Evolutionary conservation across 2,888 invertebrate species (phyloP), one percentile per base, ranked within the genome.

Genomic region (Lepidochrysops patricia): DNA sequence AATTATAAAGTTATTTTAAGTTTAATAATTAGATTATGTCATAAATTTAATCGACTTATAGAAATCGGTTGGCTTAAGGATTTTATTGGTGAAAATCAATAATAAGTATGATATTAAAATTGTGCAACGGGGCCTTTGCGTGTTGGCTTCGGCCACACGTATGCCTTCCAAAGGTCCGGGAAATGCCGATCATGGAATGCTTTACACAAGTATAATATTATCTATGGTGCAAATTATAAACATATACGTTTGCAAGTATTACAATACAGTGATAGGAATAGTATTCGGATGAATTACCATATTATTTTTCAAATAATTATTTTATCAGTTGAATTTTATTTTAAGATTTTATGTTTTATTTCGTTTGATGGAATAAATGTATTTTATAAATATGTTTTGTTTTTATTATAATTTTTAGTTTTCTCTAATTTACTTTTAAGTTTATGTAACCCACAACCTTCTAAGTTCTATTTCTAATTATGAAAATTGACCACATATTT

Each of bases 391-490:
- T 49, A 7, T 58, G n/a, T 50, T 60, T 43, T 59, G 58, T 62
- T 32, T 56, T 58, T 58, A 62, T 50, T 58, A 48, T 61, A 26
- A 56, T 29, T 57, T 58, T 52, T 62, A 61, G 61, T 66, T 67
- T 64, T 63, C 62, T 61, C 62, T 56, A 64, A 67, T 70, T 68
- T 67, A 67, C 68, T 70, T 69, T 70, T n/a, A n/a, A n/a, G n/a
- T n/a, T n/a, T n/a, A n/a, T n/a, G n/a, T n/a, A n/a, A n/a, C n/a
- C n/a, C n/a, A n/a, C n/a, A n/a, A n/a, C n/a, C n/a, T n/a, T n/a
- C n/a, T n/a, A n/a, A n/a, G n/a, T n/a, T n/a, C n/a, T n/a, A n/a
- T n/a, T n/a, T n/a, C n/a, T n/a, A n/a, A n/a, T n/a, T n/a, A n/a
- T n/a, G n/a, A n/a, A n/a, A n/a, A n/a, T n/a, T n/a, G n/a, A n/a